Evolutionary conservation across 2,113 vertebrate species (phyloP).

Genomic region (Hippolais icterina): DNA sequence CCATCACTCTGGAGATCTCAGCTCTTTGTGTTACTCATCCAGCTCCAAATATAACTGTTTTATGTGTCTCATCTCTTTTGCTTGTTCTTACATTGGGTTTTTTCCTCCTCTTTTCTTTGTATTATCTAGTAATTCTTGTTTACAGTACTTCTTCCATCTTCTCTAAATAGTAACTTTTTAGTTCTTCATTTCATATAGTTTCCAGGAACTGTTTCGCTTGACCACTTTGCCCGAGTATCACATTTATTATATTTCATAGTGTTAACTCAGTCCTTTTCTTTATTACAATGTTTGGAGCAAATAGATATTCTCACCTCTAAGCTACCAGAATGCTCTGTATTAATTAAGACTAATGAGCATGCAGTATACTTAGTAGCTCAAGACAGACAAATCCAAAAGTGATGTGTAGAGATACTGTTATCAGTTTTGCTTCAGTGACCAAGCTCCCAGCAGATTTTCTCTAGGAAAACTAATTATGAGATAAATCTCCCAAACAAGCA

Average conservation of each 20-base stretch:
- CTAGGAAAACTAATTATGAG: conserved; percentile 29
- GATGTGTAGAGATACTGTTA: neutral
- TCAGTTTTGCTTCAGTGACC: neutral
- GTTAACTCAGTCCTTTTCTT: neutral
- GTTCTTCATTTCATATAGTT: neutral
- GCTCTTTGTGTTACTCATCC: neutral
- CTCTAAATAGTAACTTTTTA: neutral
- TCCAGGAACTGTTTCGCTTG: neutral
- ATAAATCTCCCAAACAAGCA: conserved; percentile 40
- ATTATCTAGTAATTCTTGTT: neutral
- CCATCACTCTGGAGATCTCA: neutral
- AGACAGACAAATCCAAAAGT: neutral
- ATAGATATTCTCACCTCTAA: neutral
- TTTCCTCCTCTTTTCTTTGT: neutral
- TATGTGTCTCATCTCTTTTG: neutral
- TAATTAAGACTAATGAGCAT: neutral
- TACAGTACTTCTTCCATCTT: neutral
- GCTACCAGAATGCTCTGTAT: neutral
- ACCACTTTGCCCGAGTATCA: neutral
- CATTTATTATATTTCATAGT: neutral
- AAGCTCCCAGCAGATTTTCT: conserved; percentile 1
- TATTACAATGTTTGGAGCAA: neutral
- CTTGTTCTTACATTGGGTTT: neutral
- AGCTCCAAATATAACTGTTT: neutral
- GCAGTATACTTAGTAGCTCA: neutral